Base-by-base conservation (phyloP, 2,113 vertebrate species). In the Gymnorhina tibicen region DNA sequence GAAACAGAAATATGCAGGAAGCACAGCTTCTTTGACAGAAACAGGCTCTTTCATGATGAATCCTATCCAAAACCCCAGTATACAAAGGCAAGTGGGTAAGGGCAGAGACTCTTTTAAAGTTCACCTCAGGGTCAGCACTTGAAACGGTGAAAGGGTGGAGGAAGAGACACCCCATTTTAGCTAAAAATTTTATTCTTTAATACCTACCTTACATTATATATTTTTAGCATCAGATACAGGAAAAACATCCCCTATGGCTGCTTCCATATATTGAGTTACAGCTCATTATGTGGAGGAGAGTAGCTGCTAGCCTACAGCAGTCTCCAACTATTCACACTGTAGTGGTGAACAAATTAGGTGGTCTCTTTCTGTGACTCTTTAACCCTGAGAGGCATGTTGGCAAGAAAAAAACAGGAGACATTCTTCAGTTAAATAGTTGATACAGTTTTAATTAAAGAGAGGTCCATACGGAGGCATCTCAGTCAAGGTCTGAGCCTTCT, bases 1-100 rank as follows among this genome's bases (percentile, higher is more conserved):
- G 76, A 77, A 88, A 16, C 46, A 90, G 67, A 96, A 92, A 88
- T 88, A 87, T 18, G n/a, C 73, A 88, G 75, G 68, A 85, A 91
- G 32, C 35, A 70, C 21, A 80, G 55, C 12, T 87, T 50, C 55
- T 89, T 81, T 52, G 46, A 63, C 42, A 94, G 69, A 76, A 79
- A 56, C 2, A 27, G 20, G 18, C 33, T 82, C 58, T 56, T 86
- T 87, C 50, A 30, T 66, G 60, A 80, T 13, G 21, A 78, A 82
- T 60, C 28, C 30, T 16, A 42, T 84, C 72, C 83, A 88, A 82
- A 94, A 77, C 47, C 26, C 28, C 67, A 72, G 13, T 44, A 73
- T 33, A 56, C 23, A 72, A 91, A 80, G 42, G 46, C 30, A 75
- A 81, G 47, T 35, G 44, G 28, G 27, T 79, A 81, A 42, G 11